These are phyloP conservation scores for Seriola quinqueradiata DNA, from an alignment of 2,113 vertebrate genomes.

Conservation along the genomic window DNA sequence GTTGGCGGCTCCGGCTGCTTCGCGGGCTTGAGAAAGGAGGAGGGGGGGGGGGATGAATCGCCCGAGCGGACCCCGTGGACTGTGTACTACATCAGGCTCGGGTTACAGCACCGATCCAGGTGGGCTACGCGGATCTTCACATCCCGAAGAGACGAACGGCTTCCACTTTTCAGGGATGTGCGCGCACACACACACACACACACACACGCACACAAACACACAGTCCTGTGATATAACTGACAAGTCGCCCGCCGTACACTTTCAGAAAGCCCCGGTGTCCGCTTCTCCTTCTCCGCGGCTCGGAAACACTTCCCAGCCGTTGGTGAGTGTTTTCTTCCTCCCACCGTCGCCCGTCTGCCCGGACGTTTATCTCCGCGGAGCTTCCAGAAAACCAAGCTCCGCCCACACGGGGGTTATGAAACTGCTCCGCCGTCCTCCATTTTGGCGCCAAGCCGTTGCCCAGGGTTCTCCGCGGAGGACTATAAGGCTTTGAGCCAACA, in stretches of 20 bases:
- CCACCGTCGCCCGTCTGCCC: constrained; percentile 42
- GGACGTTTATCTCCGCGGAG: constrained; percentile 62
- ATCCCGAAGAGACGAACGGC: constrained; percentile 40
- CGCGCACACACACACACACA: constrained; percentile 9
- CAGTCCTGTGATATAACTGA: not conserved
- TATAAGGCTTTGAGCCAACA: constrained; percentile 76
- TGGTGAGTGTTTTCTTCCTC: constrained; percentile 45
- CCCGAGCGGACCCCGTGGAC: constrained; percentile 15
- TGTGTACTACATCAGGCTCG: constrained; percentile 34
- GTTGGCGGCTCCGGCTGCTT: not conserved
- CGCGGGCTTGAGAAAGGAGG: not conserved
- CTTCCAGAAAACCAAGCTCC: constrained; percentile 81
- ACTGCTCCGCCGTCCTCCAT: constrained; percentile 79
- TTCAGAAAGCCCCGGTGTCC: not conserved
- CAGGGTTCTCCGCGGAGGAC: constrained; percentile 8
- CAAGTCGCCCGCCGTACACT: not conserved
- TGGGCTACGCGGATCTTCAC: constrained; percentile 46
- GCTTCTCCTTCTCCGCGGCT: constrained; percentile 16
- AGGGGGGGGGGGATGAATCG: constrained; percentile 1
- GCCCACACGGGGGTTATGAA: constrained; percentile 80
- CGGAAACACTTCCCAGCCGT: constrained; percentile 36
- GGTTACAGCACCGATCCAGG: constrained; percentile 59
- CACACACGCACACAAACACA: constrained; percentile 19
- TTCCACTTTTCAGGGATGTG: constrained; percentile 26
- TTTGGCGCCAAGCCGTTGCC: constrained; percentile 69